Conservation (phyloP, 2,113 vertebrate genomes). For the Procavia capensis region DNA sequence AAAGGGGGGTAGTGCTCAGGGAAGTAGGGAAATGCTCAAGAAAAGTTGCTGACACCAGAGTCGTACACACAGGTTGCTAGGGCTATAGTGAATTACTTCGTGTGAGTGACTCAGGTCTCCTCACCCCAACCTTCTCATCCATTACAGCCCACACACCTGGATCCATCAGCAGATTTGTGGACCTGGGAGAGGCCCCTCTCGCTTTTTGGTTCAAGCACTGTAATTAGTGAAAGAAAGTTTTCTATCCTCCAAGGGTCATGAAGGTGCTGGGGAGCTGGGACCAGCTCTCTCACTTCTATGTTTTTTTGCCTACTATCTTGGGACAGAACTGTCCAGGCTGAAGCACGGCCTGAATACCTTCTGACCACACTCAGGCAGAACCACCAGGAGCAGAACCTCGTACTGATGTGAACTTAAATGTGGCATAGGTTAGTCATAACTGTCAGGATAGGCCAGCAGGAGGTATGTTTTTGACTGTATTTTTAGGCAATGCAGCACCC, state of each 20-base stretch:
- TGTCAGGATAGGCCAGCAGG: neutral
- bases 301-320: neutral
- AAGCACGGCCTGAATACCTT: neutral
- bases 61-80: neutral
- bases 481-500: neutral
- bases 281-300: neutral
- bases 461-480: neutral
- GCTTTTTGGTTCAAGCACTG: neutral
- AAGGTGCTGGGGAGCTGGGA: neutral
- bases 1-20: neutral
- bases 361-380: neutral
- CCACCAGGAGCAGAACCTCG: neutral
- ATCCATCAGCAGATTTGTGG: neutral
- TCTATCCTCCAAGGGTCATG: neutral
- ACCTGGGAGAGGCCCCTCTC: neutral
- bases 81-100: neutral
- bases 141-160: neutral
- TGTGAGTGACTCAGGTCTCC: neutral
- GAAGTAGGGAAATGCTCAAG: neutral
- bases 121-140: neutral
- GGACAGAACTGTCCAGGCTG: neutral
- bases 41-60: neutral
- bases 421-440: neutral
- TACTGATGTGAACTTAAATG: neutral
- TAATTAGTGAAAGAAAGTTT: neutral